Percentiles rank a stretch among this genome's conserved stretches.
These are phyloP conservation scores for Erannis defoliaria DNA, from an alignment of 2,888 invertebrate genomes.

Conservation along the genomic window DNA sequence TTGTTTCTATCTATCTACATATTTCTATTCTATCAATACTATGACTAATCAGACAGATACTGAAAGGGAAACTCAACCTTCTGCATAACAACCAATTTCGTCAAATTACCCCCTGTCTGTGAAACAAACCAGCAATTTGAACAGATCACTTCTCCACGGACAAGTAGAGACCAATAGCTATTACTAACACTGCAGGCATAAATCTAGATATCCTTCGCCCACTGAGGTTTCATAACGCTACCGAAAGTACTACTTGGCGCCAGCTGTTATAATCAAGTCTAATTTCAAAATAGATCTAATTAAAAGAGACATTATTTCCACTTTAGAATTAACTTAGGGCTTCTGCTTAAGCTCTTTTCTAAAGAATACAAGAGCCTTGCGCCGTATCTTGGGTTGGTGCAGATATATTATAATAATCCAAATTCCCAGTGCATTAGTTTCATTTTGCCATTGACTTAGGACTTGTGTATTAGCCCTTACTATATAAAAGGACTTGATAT, in stretches of 20 bases:
- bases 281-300: constrained; percentile 48
- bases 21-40: too few relatives aligned
- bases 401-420: not conserved
- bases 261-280: constrained; percentile 59
- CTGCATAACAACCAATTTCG: constrained; percentile 18
- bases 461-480: constrained; percentile 48
- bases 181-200: constrained; percentile 40
- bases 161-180: constrained; percentile 52
- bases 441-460: constrained; percentile 33
- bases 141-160: constrained; percentile 42
- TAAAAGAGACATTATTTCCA: constrained; percentile 15
- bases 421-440: not conserved
- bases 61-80: constrained; percentile 2
- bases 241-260: constrained; percentile 59
- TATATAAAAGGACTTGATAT: constrained; percentile 51
- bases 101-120: constrained; percentile 17
- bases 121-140: constrained; percentile 46
- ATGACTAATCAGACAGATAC: not conserved
- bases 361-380: constrained; percentile 56
- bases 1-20: not conserved
- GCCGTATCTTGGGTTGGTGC: constrained; percentile 59
- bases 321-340: constrained; percentile 32
- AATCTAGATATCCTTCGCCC: constrained; percentile 61
- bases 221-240: constrained; percentile 62
- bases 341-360: constrained; percentile 49